These are phyloP conservation scores for Lacerta viridis DNA, from an alignment of 2,797 vertebrate species.

Conservation along the genomic window DNA sequence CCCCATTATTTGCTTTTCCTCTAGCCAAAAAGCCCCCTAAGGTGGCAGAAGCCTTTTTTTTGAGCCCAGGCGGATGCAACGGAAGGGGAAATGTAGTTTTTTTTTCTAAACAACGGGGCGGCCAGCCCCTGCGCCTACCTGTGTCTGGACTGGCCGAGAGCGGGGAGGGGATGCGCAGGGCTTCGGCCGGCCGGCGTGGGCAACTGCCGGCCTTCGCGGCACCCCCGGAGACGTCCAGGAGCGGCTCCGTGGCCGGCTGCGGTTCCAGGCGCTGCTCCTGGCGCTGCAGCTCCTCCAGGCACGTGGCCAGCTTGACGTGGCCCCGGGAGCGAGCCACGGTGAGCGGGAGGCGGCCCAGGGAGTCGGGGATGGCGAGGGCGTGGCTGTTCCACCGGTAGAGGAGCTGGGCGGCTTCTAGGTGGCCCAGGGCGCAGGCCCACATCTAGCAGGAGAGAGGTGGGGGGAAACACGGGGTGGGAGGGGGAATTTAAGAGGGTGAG, in stretches of 20 bases:
- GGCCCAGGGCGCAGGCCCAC: constrained; percentile 94
- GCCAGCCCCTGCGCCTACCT: constrained; percentile 71
- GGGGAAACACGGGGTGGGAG: accelerated
- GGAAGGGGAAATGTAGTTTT: no score
- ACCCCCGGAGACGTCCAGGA: accelerated
- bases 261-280: constrained; percentile 60
- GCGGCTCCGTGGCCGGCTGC: background rate
- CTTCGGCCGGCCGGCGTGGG: constrained; percentile 55
- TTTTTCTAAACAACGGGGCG: no score
- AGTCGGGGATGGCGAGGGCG: constrained; percentile 89
- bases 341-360: constrained; percentile 90
- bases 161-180: constrained; percentile 76
- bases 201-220: background rate
- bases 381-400: constrained; percentile 87
- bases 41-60: no score
- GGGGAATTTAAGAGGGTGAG: background rate
- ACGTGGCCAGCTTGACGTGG: constrained; percentile 86
- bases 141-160: constrained; percentile 89
- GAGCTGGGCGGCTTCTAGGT: constrained; percentile 86
- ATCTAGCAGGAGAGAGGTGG: constrained; percentile 77
- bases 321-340: constrained; percentile 90
- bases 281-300: constrained; percentile 87
- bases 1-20: no score
- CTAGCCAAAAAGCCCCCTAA: no score
- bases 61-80: no score